Percentiles rank a stretch among this genome's conserved stretches.
phyloP scores from a whole-genome alignment of 2,888 invertebrate species.

The Epistrophe grossulariae region DNA sequence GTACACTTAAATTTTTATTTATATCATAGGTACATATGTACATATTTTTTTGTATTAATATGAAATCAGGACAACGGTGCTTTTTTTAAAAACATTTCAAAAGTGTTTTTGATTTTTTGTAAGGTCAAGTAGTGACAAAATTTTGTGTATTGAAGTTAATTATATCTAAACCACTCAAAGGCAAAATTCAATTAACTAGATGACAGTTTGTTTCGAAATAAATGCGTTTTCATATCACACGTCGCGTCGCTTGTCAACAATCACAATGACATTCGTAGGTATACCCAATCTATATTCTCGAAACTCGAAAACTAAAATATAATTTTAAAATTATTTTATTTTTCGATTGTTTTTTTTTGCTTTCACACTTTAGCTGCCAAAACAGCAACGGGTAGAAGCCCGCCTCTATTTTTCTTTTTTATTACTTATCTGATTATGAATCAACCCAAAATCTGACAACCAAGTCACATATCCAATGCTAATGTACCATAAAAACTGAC shows the following conservation, averaged over 20 bases:
- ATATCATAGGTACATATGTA: background rate
- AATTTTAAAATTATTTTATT: conserved; percentile 14
- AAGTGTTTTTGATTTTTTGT: background rate
- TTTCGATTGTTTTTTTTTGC: background rate
- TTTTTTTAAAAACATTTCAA: background rate
- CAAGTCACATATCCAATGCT: conserved; percentile 66
- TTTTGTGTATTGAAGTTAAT: background rate
- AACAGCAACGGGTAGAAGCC: conserved; percentile 14
- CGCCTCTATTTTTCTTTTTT: conserved; percentile 21
- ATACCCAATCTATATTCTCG: background rate
- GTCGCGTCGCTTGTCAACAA: conserved; percentile 19
- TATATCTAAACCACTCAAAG: background rate
- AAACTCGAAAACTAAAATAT: conserved; percentile 11
- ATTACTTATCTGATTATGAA: conserved; percentile 39
- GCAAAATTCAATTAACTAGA: conserved; percentile 17
- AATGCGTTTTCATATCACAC: conserved; percentile 11
- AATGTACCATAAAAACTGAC: conserved; percentile 51
- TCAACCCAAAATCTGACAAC: conserved; percentile 42
- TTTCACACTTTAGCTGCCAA: conserved; percentile 27
- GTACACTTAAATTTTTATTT: conserved; percentile 12
- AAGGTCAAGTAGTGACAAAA: conserved; percentile 9
- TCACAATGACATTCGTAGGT: conserved; percentile 7
- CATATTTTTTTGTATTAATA: background rate
- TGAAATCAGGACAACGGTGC: conserved; percentile 5
- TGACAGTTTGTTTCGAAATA: conserved; percentile 23